These are phyloP conservation scores for Leptopilina myrica DNA, from an alignment of 2,888 invertebrate genomes.

Conservation along the genomic window DNA sequence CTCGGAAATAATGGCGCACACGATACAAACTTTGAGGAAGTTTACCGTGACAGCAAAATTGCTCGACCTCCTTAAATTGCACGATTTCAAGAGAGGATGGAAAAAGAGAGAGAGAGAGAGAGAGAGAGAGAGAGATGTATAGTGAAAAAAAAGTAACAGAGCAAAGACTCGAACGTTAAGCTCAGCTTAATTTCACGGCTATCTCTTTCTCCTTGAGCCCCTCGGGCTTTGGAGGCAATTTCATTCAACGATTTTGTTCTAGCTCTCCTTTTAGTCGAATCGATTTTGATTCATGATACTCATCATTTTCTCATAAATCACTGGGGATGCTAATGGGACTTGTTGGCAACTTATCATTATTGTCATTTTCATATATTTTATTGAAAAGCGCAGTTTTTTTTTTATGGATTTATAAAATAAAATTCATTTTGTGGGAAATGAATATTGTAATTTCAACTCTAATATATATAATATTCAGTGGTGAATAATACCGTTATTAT, in stretches of 20 bases:
- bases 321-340: slow-evolving; percentile 10
- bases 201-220: slow-evolving; percentile 20
- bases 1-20: slow-evolving; percentile 18
- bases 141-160: slow-evolving; percentile 12
- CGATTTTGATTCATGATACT: slow-evolving; percentile 45
- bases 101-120: no score
- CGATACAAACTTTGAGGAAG: slow-evolving; percentile 29
- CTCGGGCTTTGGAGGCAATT: slow-evolving; percentile 23
- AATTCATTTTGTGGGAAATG: not conserved
- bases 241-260: slow-evolving; percentile 35
- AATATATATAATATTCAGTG: no score
- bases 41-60: slow-evolving; percentile 58
- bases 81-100: slow-evolving; percentile 43
- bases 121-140: no score
- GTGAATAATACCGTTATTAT: no score
- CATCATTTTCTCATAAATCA: slow-evolving; percentile 36
- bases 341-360: slow-evolving; percentile 13
- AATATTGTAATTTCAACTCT: not conserved
- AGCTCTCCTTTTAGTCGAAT: slow-evolving; percentile 30
- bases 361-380: slow-evolving; percentile 11
- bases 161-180: slow-evolving; percentile 35
- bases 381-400: not conserved
- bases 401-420: not conserved
- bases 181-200: slow-evolving; percentile 36
- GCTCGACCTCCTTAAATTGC: slow-evolving; percentile 53